phyloP scores from a whole-genome alignment of 2,797 vertebrate species.

The Liasis olivaceus region DNA sequence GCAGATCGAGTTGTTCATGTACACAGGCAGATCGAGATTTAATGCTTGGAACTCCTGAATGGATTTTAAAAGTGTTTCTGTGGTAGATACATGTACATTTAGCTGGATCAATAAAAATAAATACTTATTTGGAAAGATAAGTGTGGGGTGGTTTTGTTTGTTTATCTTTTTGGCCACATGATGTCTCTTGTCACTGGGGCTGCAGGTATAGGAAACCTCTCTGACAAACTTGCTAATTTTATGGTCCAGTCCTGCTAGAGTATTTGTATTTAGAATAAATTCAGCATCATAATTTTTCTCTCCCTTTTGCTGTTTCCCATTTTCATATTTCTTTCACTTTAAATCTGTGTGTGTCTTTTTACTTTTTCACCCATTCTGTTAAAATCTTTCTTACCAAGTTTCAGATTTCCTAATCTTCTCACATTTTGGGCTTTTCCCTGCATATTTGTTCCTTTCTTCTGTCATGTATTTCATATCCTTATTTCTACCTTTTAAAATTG shows the following conservation, averaged over 20 bases:
- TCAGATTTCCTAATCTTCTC: not conserved
- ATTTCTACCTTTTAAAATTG: not conserved
- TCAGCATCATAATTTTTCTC: not conserved
- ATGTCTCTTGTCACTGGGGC: not conserved
- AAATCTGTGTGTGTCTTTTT: not conserved
- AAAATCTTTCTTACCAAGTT: not conserved
- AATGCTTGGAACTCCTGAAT: not conserved
- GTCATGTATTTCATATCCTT: no score
- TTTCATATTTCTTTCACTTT: not conserved
- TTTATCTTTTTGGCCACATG: not conserved
- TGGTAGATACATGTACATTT: not conserved
- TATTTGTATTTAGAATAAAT: not conserved
- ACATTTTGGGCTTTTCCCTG: not conserved
- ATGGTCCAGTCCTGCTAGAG: not conserved
- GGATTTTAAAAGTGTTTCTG: not conserved
- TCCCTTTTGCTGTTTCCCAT: slow-evolving; percentile 5
- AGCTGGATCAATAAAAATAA: no score
- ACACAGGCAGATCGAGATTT: no score
- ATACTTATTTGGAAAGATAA: no score
- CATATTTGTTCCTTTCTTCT: not conserved
- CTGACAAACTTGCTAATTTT: not conserved
- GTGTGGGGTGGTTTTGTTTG: no score
- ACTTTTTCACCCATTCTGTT: not conserved
- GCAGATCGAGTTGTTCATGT: no score
- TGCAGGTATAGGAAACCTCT: not conserved